Conservation (phyloP, 2,797 vertebrate genomes). For the Silurus aristotelis region DNA sequence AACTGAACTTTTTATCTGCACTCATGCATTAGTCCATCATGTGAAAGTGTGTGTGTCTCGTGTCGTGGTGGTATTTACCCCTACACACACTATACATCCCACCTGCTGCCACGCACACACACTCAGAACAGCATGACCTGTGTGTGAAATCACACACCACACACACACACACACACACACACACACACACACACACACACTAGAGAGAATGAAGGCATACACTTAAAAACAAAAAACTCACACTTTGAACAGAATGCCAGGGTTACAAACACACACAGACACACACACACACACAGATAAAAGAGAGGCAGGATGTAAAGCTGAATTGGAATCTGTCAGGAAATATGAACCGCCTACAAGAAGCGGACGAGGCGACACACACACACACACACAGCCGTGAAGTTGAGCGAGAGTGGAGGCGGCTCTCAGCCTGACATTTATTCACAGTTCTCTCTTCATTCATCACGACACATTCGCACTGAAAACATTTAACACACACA, state of each 20-base stretch:
- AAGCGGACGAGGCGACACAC: constrained; percentile 1
- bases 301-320: constrained; percentile 36
- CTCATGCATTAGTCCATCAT: not conserved
- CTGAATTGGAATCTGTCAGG: constrained; percentile 43
- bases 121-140: not conserved
- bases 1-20: not conserved
- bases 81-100: constrained; percentile 11
- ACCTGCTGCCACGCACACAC: constrained; percentile 18
- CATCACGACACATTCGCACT: constrained; percentile 1
- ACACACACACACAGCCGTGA: not conserved
- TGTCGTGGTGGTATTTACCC: constrained; percentile 3
- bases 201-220: not conserved
- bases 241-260: constrained; percentile 5
- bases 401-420: constrained; percentile 23
- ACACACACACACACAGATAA: constrained; percentile 31
- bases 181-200: constrained; percentile 34
- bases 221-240: not conserved
- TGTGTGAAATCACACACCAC: constrained; percentile 6
- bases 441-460: constrained; percentile 19
- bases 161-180: constrained; percentile 34
- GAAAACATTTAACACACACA: constrained; percentile 1
- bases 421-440: constrained; percentile 19
- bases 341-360: constrained; percentile 54
- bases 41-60: not conserved
- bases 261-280: constrained; percentile 5